phyloP scores from a whole-genome alignment of 2,888 invertebrate species.

The Volucella zonaria region DNA sequence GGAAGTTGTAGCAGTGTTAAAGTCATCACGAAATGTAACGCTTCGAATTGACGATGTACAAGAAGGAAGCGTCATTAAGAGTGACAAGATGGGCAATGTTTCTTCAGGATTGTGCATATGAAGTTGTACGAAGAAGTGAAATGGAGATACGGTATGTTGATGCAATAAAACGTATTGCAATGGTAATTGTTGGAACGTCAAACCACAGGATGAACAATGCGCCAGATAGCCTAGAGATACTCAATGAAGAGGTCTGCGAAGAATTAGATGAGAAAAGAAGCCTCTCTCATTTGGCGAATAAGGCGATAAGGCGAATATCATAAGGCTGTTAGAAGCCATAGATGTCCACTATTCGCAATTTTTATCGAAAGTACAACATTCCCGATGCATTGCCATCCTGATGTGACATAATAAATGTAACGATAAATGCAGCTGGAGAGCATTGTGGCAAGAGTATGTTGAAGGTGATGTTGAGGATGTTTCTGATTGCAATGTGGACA shows the following conservation, averaged over 20 bases:
- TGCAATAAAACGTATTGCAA: not conserved
- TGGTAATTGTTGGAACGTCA: not conserved
- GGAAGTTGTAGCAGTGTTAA: slow-evolving; percentile 58
- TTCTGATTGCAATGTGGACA: slow-evolving; percentile 8
- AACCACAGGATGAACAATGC: not conserved
- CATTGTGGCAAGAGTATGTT: slow-evolving; percentile 11
- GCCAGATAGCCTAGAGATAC: not conserved
- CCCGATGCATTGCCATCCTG: not conserved
- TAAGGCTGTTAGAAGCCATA: not conserved
- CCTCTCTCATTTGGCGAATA: too few relatives aligned
- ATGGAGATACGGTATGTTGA: too few relatives aligned
- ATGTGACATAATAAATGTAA: not conserved
- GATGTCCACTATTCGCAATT: not conserved
- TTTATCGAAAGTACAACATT: not conserved
- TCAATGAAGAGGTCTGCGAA: not conserved
- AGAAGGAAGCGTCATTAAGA: slow-evolving; percentile 22
- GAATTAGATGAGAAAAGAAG: too few relatives aligned
- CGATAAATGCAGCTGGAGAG: not conserved
- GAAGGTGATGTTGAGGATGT: not conserved
- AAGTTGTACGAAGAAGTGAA: not conserved
- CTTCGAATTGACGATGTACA: slow-evolving; percentile 36
- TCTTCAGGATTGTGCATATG: not conserved
- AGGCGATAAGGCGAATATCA: too few relatives aligned
- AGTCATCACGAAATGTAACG: slow-evolving; percentile 17
- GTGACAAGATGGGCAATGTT: slow-evolving; percentile 17